A percentile compares a stretch with the other conserved stretches of the same genome.
Evolutionary conservation across 2,113 vertebrate species (phyloP).

Genomic region (Scalopus aquaticus): DNA sequence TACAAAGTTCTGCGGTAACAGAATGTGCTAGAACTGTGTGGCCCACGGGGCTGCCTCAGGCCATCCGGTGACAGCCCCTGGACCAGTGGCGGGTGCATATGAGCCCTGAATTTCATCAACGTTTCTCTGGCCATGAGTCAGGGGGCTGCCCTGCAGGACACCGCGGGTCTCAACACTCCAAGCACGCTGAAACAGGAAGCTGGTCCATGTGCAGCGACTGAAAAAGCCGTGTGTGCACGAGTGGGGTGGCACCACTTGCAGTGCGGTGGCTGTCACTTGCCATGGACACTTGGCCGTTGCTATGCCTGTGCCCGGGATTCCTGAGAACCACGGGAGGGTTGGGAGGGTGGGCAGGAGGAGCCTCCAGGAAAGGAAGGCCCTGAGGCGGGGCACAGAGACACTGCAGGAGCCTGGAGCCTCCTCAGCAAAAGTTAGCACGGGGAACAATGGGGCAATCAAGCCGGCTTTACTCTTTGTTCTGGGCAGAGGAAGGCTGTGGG

Average conservation of each 20-base stretch:
- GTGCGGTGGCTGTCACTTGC: not conserved
- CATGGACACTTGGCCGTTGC: accelerated
- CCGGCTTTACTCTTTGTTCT: not conserved
- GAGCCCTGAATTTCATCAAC: not conserved
- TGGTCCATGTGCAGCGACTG: accelerated
- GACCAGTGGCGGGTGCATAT: no score
- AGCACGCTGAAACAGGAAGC: no score
- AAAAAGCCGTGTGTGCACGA: not conserved
- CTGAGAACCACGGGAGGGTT: not conserved
- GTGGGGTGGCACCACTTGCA: no score
- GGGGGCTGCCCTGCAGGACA: accelerated
- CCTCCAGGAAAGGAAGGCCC: accelerated
- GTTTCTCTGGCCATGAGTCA: not conserved
- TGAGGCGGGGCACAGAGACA: accelerated
- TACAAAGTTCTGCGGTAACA: not conserved
- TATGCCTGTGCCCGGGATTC: accelerated
- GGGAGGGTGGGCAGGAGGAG: accelerated
- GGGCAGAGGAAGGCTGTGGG: not conserved
- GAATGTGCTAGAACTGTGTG: not conserved
- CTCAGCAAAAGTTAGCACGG: not conserved
- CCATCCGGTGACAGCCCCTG: no score
- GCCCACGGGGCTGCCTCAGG: accelerated
- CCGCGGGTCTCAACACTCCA: not conserved
- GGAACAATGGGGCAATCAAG: constrained; percentile 57
- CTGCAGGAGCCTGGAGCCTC: not conserved